phyloP scores from a whole-genome alignment of 2,888 invertebrate genomes.

The Orthosia incerta region DNA sequence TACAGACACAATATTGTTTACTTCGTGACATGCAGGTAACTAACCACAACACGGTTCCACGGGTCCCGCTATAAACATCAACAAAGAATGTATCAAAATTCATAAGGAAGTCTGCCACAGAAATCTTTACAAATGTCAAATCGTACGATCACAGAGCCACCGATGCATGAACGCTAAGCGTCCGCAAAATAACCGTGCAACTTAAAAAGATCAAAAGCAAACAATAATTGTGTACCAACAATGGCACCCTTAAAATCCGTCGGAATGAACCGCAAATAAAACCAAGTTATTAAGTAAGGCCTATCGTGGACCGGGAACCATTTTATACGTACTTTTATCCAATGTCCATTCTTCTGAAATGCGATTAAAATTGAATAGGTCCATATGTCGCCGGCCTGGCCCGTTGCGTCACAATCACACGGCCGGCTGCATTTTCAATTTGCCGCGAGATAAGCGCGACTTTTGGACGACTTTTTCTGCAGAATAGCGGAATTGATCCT shows the following conservation, averaged over 20 bases:
- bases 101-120: constrained; percentile 65
- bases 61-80: constrained; percentile 11
- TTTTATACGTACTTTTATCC: constrained; percentile 85
- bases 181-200: constrained; percentile 78
- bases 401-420: constrained; percentile 90
- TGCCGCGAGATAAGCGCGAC: constrained; percentile 89
- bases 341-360: constrained; percentile 90
- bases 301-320: constrained; percentile 78
- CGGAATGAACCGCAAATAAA: constrained; percentile 88
- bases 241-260: constrained; percentile 85
- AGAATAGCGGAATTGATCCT: constrained; percentile 89
- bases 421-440: constrained; percentile 90
- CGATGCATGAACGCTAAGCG: constrained; percentile 77
- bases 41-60: constrained; percentile 27
- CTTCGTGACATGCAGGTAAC: constrained; percentile 40
- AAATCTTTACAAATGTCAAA: constrained; percentile 70
- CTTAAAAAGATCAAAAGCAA: constrained; percentile 88
- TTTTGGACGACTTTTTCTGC: constrained; percentile 89
- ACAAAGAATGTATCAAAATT: constrained; percentile 60
- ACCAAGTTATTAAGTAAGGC: constrained; percentile 87
- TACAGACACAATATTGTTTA: constrained; percentile 2
- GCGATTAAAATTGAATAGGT: constrained; percentile 91
- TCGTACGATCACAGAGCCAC: constrained; percentile 68
- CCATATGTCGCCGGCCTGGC: constrained; percentile 87
- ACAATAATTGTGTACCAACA: constrained; percentile 86